Evolutionary conservation across 2,113 vertebrate species (phyloP).

Genomic region (Osmerus mordax): DNA sequence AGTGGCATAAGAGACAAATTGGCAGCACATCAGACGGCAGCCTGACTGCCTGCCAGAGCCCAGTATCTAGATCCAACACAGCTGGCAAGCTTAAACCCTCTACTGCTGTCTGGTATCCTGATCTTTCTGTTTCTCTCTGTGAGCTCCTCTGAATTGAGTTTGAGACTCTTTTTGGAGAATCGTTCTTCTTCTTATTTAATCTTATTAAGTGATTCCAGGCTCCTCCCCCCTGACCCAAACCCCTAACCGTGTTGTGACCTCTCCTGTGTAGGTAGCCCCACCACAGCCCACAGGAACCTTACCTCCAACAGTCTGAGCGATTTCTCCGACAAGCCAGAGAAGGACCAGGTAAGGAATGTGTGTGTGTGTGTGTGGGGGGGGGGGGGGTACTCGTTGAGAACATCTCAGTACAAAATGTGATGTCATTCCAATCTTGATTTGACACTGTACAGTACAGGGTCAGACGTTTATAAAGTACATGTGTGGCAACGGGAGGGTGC

Average conservation of each 20-base stretch:
- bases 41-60: too few relatives aligned
- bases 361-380: constrained; percentile 4
- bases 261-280: constrained; percentile 82
- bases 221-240: not conserved
- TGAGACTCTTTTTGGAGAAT: constrained; percentile 24
- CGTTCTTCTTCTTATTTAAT: not conserved
- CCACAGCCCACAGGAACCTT: constrained; percentile 85
- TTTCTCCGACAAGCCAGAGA: constrained; percentile 97
- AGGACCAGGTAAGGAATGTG: constrained; percentile 85
- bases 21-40: constrained; percentile 7
- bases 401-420: too few relatives aligned
- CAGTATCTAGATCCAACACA: not conserved
- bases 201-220: not conserved
- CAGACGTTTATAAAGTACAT: too few relatives aligned
- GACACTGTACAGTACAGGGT: too few relatives aligned
- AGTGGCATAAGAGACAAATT: constrained; percentile 28
- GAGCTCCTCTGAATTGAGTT: constrained; percentile 4
- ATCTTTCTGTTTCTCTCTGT: constrained; percentile 34
- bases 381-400: not conserved
- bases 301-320: constrained; percentile 93
- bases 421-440: too few relatives aligned
- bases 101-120: constrained; percentile 26
- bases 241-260: constrained; percentile 15
- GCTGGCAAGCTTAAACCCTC: constrained; percentile 49
- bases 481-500: too few relatives aligned